phyloP scores from a whole-genome alignment of 2,888 invertebrate species.

The Agriopis marginaria region DNA sequence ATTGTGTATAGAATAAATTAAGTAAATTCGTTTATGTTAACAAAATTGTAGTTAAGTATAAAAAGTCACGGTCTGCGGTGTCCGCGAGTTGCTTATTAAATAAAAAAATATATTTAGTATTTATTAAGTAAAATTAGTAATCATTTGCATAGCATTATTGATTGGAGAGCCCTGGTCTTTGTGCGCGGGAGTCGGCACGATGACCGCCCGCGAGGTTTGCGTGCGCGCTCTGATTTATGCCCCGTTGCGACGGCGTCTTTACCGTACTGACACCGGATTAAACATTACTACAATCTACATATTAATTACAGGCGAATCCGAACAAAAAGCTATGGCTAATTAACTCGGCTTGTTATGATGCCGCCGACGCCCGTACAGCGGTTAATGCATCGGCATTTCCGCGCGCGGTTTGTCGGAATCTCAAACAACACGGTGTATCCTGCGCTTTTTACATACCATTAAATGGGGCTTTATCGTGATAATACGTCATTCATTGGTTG shows the following conservation, averaged over 20 bases:
- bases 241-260: constrained; percentile 40
- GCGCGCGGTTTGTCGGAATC: constrained; percentile 23
- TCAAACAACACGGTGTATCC: constrained; percentile 17
- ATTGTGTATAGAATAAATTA: too few relatives aligned
- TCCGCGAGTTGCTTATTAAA: too few relatives aligned
- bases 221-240: constrained; percentile 48
- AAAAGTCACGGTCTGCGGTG: too few relatives aligned
- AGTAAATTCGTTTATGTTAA: too few relatives aligned
- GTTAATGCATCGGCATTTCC: constrained; percentile 30
- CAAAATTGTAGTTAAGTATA: too few relatives aligned
- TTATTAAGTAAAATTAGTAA: not conserved
- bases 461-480: constrained; percentile 16
- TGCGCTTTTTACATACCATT: constrained; percentile 24
- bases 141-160: constrained; percentile 15
- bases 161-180: constrained; percentile 10
- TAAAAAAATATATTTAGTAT: too few relatives aligned
- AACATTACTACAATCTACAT: constrained; percentile 54
- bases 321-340: constrained; percentile 48
- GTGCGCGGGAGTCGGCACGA: not conserved
- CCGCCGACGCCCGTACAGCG: constrained; percentile 33
- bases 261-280: constrained; percentile 48
- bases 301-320: constrained; percentile 45
- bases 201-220: constrained; percentile 41
- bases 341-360: constrained; percentile 39
- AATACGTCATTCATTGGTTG: constrained; percentile 5